Evolutionary conservation across 2,797 vertebrate species (phyloP).

Genomic region (Gymnoscopelus braueri): DNA sequence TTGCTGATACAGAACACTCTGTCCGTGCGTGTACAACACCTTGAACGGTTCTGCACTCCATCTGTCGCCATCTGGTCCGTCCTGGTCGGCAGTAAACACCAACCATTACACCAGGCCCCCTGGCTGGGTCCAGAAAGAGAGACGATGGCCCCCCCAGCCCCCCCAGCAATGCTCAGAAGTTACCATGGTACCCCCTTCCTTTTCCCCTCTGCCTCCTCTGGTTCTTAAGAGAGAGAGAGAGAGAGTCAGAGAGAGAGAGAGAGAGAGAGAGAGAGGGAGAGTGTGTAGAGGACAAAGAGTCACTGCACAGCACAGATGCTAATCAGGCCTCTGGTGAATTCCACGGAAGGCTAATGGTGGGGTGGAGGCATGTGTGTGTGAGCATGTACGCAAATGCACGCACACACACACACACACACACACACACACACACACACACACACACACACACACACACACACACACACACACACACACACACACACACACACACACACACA

Average conservation of each 20-base stretch:
- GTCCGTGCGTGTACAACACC: slow-evolving; percentile 30
- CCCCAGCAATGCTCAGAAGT: background rate
- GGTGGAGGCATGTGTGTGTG: background rate
- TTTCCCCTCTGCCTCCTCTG: background rate
- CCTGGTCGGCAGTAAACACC: slow-evolving; percentile 32
- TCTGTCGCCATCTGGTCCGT: slow-evolving; percentile 50
- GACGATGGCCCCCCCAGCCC: background rate
- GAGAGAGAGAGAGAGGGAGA: background rate
- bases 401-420: too few species aligned
- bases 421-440: too few species aligned
- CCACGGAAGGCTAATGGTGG: background rate
- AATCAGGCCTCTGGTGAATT: slow-evolving; percentile 4
- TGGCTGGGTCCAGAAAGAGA: slow-evolving; percentile 27
- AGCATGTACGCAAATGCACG: background rate
- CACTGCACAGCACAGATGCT: slow-evolving; percentile 3
- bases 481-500: too few species aligned
- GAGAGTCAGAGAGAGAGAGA: background rate
- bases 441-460: too few species aligned
- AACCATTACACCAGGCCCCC: slow-evolving; percentile 31
- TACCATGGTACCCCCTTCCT: background rate
- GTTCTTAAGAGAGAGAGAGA: background rate
- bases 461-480: too few species aligned
- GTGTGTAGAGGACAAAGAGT: too few species aligned
- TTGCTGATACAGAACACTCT: slow-evolving; percentile 28
- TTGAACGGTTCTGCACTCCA: slow-evolving; percentile 43